Evolutionary conservation across 2,888 invertebrate species (phyloP), one percentile per base, ranked within the genome.

Genomic region (Anthoptus insignis): DNA sequence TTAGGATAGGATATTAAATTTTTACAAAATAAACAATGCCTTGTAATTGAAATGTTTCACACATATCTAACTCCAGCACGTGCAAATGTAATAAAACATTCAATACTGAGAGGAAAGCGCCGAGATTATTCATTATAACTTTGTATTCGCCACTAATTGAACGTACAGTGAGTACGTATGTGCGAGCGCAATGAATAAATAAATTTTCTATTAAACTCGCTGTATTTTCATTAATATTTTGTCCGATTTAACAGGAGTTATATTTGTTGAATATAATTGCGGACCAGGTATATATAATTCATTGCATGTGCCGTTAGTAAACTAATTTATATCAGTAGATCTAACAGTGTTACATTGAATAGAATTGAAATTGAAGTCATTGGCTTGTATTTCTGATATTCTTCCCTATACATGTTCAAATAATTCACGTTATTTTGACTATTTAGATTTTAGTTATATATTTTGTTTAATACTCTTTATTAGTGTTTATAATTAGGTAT

Each of bases 181-280:
- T 29, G 58, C 49, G 58, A 49, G 14, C 14, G 34, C 58, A 42
- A 59, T 59, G 58, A 59, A 59, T 59, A 59, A 49, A 49, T 59
- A 59, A 59, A 32, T 47, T 59, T 59, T 49, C 22, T 49, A 59
- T 59, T 59, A 49, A 49, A 57, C 45, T 57, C 37, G 37, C 37
- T 22, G 34, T 53, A 34, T 34, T 53, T 34, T 53, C 53, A 58
- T 58, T 58, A 58, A 32, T 37, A 50, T 50, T 50, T 50, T 59
- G 59, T 16, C 9, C 22, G 34, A 13, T 47, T 37, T 47, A 32
- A 50, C 59, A 50, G 34, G 59, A 50, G 58, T 22, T 42, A 56
- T 5, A n/a, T 13, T 24, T 16, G 14, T 49, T 5, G 13, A 49
- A 27, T 27, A 27, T 49, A 27, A 27, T 49, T 49, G 16, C 9